Percentiles rank a stretch among this genome's conserved stretches.
Evolutionary conservation across 2,113 vertebrate species (phyloP).

Genomic region (Aegotheles bennettii): DNA sequence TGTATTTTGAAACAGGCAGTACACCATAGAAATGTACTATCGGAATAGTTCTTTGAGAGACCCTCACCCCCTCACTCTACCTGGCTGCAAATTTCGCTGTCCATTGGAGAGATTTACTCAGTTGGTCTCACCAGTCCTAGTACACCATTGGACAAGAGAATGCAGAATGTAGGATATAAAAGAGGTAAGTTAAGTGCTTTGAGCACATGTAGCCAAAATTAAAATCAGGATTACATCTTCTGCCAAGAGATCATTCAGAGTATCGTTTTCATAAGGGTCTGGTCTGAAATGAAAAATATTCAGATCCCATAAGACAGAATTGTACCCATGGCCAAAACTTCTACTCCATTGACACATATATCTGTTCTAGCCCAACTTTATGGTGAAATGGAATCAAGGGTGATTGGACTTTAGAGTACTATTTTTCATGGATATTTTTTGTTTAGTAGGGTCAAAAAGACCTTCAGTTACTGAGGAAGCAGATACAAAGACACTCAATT

Average conservation of each 20-base stretch:
- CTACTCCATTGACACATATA: background rate
- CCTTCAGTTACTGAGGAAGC: background rate
- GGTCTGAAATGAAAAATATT: background rate
- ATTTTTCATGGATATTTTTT: background rate
- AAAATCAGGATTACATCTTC: background rate
- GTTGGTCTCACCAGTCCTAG: conserved; percentile 72
- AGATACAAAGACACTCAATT: background rate
- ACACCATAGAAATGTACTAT: conserved; percentile 84
- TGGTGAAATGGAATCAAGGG: background rate
- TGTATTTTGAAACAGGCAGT: conserved; percentile 58
- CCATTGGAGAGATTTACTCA: conserved; percentile 76
- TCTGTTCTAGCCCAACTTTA: background rate
- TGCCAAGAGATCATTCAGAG: background rate
- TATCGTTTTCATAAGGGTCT: background rate
- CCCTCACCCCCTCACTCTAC: conserved; percentile 74
- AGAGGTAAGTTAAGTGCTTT: conserved; percentile 52
- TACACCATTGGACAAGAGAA: conserved; percentile 75
- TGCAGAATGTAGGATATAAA: conserved; percentile 50
- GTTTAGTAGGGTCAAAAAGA: background rate
- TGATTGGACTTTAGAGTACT: background rate
- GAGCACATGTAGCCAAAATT: background rate
- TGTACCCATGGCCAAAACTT: background rate
- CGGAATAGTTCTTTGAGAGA: conserved; percentile 75
- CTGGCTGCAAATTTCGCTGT: conserved; percentile 80
- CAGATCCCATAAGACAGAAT: background rate